Evolutionary conservation across 2,113 vertebrate genomes (phyloP).

Genomic region (Myocastor coypus): DNA sequence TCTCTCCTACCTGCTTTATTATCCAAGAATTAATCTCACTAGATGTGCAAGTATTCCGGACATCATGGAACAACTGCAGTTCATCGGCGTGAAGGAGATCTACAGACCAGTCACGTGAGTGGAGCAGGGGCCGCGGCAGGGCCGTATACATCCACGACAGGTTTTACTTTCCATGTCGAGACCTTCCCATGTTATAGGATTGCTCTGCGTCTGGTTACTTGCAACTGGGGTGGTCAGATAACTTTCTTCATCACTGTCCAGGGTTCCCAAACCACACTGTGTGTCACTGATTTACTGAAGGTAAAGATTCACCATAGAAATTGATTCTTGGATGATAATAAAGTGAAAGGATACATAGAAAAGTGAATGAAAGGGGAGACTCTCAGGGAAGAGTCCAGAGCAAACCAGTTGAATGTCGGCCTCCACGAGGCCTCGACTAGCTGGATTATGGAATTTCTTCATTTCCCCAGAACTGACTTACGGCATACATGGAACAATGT

Average conservation of each 20-base stretch:
- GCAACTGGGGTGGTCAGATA: background rate
- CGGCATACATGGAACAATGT: background rate
- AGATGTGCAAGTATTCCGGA: slow-evolving; percentile 94
- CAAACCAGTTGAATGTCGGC: background rate
- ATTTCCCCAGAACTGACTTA: background rate
- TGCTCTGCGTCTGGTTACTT: background rate
- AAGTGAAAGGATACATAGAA: background rate
- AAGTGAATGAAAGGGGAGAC: background rate
- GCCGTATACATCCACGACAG: background rate
- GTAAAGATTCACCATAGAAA: background rate
- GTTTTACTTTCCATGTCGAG: background rate
- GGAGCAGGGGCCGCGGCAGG: background rate
- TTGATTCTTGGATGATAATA: background rate
- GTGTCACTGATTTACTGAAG: background rate
- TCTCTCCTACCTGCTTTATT: slow-evolving; percentile 93
- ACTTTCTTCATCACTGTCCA: background rate
- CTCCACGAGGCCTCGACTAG: background rate
- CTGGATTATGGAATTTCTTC: background rate
- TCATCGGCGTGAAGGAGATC: slow-evolving; percentile 94
- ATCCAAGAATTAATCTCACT: slow-evolving; percentile 92
- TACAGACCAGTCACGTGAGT: slow-evolving; percentile 91
- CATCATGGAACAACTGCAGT: slow-evolving; percentile 92
- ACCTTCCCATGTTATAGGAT: background rate
- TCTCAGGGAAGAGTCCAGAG: background rate
- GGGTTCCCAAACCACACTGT: background rate